phyloP scores from a whole-genome alignment of 2,888 invertebrate genomes.

The Ganaspis brasiliensis region DNA sequence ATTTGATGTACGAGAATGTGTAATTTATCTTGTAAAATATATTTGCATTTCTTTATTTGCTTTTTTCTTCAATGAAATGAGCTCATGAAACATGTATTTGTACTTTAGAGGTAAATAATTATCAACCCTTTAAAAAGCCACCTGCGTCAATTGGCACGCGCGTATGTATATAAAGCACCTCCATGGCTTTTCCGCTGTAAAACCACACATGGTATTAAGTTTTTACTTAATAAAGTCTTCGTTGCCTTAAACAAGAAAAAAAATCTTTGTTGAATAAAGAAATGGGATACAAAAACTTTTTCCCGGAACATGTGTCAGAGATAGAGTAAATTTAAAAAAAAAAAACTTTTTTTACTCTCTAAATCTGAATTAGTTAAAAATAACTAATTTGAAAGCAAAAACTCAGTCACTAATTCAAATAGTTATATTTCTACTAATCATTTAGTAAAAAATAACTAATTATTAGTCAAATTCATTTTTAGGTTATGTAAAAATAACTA shows the following conservation, averaged over 20 bases:
- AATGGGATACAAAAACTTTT: no score
- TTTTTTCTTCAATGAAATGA: slow-evolving; percentile 28
- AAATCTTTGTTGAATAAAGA: background rate
- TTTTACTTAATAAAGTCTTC: background rate
- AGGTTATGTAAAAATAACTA: no score
- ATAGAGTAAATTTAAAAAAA: no score
- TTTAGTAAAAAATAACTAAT: no score
- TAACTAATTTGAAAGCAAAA: no score
- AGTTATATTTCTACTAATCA: no score
- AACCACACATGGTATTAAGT: background rate
- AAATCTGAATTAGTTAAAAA: no score
- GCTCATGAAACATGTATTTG: slow-evolving; percentile 7
- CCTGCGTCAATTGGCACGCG: slow-evolving; percentile 36
- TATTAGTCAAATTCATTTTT: no score
- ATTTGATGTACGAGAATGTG: background rate
- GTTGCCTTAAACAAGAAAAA: slow-evolving; percentile 45
- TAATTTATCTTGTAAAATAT: background rate
- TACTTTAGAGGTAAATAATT: slow-evolving; percentile 22
- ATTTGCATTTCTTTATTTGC: slow-evolving; percentile 6
- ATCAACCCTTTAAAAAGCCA: slow-evolving; percentile 31
- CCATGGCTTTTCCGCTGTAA: slow-evolving; percentile 16
- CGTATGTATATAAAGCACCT: slow-evolving; percentile 2
- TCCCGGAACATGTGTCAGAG: no score
- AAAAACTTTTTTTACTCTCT: no score
- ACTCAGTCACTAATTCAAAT: no score